phyloP scores from a whole-genome alignment of 2,888 invertebrate species.

The Dynastes maya region DNA sequence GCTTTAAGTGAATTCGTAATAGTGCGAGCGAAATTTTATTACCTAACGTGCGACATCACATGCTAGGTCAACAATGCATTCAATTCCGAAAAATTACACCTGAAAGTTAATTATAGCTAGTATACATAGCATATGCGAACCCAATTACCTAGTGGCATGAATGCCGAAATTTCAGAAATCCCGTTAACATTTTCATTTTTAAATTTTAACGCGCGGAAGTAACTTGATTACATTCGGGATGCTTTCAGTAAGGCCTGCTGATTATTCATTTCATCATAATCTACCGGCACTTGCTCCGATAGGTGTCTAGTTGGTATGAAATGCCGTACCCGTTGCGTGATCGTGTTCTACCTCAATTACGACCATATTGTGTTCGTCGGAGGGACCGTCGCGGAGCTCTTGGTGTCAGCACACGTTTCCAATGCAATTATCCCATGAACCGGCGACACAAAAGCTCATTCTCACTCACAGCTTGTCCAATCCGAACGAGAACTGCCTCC shows the following conservation, averaged over 20 bases:
- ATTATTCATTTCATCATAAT: slow-evolving; percentile 58
- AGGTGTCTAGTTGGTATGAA: slow-evolving; percentile 42
- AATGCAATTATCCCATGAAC: slow-evolving; percentile 49
- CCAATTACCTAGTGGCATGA: background rate
- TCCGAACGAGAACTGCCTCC: slow-evolving; percentile 30
- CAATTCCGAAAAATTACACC: no score
- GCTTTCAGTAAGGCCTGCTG: slow-evolving; percentile 48
- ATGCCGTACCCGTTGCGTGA: slow-evolving; percentile 31
- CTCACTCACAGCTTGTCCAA: slow-evolving; percentile 36
- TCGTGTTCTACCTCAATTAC: slow-evolving; percentile 48
- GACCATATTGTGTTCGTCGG: slow-evolving; percentile 40
- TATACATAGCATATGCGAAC: background rate
- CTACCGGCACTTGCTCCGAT: slow-evolving; percentile 49
- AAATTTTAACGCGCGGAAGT: slow-evolving; percentile 20
- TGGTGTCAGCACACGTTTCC: slow-evolving; percentile 48
- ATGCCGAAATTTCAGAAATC: background rate
- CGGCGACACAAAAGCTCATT: slow-evolving; percentile 45
- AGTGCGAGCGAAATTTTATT: no score
- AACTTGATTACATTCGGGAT: slow-evolving; percentile 30
- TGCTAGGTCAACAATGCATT: no score
- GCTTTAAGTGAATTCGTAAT: no score
- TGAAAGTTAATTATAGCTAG: no score
- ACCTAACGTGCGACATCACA: no score
- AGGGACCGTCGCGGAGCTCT: slow-evolving; percentile 42
- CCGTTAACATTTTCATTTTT: background rate